These are phyloP conservation scores for Scaptomyza polygonia DNA, from an alignment of 2,888 invertebrate genomes.

Conservation along the genomic window DNA sequence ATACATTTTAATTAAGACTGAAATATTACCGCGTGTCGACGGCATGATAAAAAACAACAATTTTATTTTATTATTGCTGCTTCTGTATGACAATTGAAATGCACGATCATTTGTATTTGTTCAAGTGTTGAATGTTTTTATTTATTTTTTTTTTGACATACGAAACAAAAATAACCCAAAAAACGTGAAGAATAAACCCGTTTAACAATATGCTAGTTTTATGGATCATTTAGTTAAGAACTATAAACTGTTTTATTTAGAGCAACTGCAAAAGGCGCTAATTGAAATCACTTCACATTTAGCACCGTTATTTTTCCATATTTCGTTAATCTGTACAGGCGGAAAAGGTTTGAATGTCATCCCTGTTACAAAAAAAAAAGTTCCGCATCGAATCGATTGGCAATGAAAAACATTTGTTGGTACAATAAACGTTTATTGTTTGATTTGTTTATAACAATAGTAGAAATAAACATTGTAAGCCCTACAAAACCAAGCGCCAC, in stretches of 20 bases:
- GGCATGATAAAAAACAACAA: constrained; percentile 20
- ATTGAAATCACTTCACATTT: constrained; percentile 65
- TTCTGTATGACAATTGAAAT: constrained; percentile 53
- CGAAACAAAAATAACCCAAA: constrained; percentile 53
- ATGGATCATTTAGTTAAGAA: constrained; percentile 23
- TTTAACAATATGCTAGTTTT: constrained; percentile 29
- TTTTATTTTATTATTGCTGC: constrained; percentile 19
- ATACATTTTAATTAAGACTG: constrained; percentile 75
- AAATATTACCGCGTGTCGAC: constrained; percentile 67
- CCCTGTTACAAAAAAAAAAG: constrained; percentile 21
- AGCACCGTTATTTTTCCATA: not conserved
- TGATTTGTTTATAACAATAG: constrained; percentile 62
- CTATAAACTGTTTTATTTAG: constrained; percentile 23
- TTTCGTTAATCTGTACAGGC: not conserved
- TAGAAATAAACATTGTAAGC: constrained; percentile 68
- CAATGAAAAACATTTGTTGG: constrained; percentile 68
- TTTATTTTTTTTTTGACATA: constrained; percentile 32
- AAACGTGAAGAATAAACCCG: constrained; percentile 26
- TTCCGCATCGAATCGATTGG: constrained; percentile 65
- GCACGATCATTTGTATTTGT: constrained; percentile 60
- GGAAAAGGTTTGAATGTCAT: constrained; percentile 8
- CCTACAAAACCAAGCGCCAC: constrained; percentile 57
- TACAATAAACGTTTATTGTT: constrained; percentile 76
- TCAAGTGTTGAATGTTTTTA: constrained; percentile 54
- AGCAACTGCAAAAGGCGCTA: constrained; percentile 52